A percentile compares a stretch with the other conserved stretches of the same genome.
Evolutionary conservation across 2,888 invertebrate species (phyloP).

Genomic region (Meiosimyza platycephala): DNA sequence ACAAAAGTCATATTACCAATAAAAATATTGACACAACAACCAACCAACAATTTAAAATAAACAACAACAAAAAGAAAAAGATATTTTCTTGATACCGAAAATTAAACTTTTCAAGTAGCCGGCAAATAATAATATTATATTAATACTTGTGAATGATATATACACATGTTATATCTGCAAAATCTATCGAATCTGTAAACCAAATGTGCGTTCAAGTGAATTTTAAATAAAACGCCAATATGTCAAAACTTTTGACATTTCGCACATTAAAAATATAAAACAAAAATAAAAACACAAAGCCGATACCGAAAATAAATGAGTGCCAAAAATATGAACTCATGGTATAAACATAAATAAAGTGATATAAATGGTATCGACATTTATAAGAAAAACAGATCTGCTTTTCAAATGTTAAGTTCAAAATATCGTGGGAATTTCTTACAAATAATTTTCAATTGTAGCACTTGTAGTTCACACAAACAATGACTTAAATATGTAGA

Average conservation of each 20-base stretch:
- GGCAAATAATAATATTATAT: no score
- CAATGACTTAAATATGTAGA: no score
- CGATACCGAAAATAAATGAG: neutral
- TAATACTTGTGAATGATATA: no score
- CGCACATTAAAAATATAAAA: neutral
- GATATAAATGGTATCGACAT: no score
- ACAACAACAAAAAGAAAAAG: neutral
- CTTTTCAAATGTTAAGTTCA: no score
- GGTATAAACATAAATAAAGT: neutral
- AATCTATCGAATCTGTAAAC: conserved; percentile 12
- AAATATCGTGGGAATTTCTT: no score
- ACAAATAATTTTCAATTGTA: no score
- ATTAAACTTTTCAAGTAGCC: neutral
- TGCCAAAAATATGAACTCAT: neutral
- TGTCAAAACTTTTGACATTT: conserved; percentile 15
- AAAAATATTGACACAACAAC: conserved; percentile 6
- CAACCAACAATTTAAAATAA: neutral
- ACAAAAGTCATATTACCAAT: conserved; percentile 2
- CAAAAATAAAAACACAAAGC: neutral
- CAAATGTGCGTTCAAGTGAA: conserved; percentile 1
- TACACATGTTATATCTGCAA: neutral
- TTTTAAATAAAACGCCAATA: neutral
- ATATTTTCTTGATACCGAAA: neutral
- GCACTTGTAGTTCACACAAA: no score
- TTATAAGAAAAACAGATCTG: no score